phyloP scores from a whole-genome alignment of 2,113 vertebrate genomes.

The Muscicapa adusta region DNA sequence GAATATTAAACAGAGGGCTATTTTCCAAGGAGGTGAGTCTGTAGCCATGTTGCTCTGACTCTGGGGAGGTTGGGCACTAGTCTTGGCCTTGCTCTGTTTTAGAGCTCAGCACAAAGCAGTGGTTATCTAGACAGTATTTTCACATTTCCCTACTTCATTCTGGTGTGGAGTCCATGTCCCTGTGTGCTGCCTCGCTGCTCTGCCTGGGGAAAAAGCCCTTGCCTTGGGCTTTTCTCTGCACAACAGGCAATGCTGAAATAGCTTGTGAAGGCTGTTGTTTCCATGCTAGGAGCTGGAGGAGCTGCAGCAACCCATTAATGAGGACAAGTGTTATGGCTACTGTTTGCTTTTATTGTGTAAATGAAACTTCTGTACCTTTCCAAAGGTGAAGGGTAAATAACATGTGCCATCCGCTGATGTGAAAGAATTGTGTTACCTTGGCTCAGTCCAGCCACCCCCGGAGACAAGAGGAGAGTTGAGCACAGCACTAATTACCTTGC shows the following conservation, averaged over 20 bases:
- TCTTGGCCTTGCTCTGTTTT: neutral
- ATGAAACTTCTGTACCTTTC: neutral
- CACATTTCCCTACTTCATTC: neutral
- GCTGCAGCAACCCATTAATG: neutral
- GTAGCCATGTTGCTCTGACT: neutral
- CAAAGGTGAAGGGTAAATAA: neutral
- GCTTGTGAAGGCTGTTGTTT: neutral
- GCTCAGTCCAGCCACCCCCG: neutral
- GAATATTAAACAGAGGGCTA: neutral
- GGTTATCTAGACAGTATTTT: neutral
- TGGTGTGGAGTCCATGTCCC: neutral
- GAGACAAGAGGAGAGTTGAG: neutral
- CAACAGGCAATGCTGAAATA: rapidly evolving
- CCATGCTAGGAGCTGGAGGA: neutral
- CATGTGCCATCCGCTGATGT: neutral
- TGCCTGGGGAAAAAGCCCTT: neutral
- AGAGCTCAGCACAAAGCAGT: neutral
- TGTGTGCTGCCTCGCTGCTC: neutral
- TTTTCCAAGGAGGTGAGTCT: neutral
- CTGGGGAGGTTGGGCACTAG: neutral
- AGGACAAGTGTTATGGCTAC: neutral
- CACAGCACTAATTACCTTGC: neutral
- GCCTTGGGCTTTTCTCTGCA: neutral
- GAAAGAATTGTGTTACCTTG: neutral
- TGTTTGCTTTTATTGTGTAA: neutral